Percentiles rank a stretch among this genome's conserved stretches.
These are phyloP conservation scores for Heliothis peltigera DNA, from an alignment of 2,888 invertebrate genomes.

Conservation along the genomic window DNA sequence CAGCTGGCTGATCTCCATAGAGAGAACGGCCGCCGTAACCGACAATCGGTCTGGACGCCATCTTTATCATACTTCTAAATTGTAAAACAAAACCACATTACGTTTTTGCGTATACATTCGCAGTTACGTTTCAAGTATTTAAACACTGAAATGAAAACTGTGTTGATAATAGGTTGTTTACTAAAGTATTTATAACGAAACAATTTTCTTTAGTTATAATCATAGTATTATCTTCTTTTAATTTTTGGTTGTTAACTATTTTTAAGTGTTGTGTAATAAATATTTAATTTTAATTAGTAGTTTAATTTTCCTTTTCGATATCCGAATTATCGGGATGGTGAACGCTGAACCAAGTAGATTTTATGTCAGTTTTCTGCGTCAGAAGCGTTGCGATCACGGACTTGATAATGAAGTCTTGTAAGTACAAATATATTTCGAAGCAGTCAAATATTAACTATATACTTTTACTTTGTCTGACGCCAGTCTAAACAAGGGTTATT, in stretches of 20 bases:
- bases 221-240: slow-evolving; percentile 7
- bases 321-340: slow-evolving; percentile 14
- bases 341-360: slow-evolving; percentile 45
- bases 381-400: slow-evolving; percentile 14
- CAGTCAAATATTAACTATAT: background rate
- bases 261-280: slow-evolving; percentile 49
- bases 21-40: no score
- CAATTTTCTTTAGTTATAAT: slow-evolving; percentile 24
- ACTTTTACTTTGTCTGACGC: background rate
- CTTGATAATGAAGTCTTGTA: slow-evolving; percentile 28
- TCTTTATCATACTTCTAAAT: no score
- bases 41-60: no score
- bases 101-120: background rate
- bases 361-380: slow-evolving; percentile 3
- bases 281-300: background rate
- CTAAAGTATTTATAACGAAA: slow-evolving; percentile 7
- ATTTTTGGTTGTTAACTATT: slow-evolving; percentile 29
- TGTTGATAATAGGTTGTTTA: slow-evolving; percentile 7
- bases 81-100: background rate
- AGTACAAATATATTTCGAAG: slow-evolving; percentile 29
- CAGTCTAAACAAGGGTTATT: no score
- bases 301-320: slow-evolving; percentile 14
- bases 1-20: no score
- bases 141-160: background rate
- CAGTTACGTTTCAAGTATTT: background rate